A percentile compares a stretch with the other conserved stretches of the same genome.
Conservation (phyloP, 1,140 invertebrate species). For the Asobara japonica region DNA sequence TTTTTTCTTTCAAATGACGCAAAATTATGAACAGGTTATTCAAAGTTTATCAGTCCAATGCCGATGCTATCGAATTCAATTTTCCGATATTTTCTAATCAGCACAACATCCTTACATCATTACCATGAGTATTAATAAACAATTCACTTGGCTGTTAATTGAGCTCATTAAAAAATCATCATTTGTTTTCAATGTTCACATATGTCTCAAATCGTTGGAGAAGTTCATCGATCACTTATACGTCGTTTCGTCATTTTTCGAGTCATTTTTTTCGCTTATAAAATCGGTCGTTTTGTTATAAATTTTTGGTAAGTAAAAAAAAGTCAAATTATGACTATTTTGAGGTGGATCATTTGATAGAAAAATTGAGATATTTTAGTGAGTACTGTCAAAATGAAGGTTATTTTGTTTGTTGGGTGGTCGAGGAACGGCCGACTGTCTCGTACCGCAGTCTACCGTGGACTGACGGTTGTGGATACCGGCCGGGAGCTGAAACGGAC, state of each 20-base stretch:
- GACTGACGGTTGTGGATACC: conserved; percentile 58
- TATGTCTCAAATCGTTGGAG: background rate
- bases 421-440: conserved; percentile 42
- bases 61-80: too few species aligned
- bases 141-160: background rate
- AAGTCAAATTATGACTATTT: too few species aligned
- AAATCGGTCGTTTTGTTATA: too few species aligned
- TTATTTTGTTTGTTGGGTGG: background rate
- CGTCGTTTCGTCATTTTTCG: background rate
- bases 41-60: too few species aligned
- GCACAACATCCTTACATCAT: too few species aligned
- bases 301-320: too few species aligned
- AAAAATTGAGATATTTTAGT: too few species aligned
- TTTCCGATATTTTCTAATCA: too few species aligned
- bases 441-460: conserved; percentile 56
- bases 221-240: too few species aligned
- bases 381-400: background rate
- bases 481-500: conserved; percentile 40
- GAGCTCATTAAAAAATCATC: background rate
- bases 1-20: background rate
- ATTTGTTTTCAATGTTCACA: background rate
- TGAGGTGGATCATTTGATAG: too few species aligned
- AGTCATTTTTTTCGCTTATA: too few species aligned
- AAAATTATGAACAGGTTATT: background rate
- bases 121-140: background rate